These are phyloP conservation scores for Grus americana DNA, from an alignment of 2,113 vertebrate species.

Conservation along the genomic window DNA sequence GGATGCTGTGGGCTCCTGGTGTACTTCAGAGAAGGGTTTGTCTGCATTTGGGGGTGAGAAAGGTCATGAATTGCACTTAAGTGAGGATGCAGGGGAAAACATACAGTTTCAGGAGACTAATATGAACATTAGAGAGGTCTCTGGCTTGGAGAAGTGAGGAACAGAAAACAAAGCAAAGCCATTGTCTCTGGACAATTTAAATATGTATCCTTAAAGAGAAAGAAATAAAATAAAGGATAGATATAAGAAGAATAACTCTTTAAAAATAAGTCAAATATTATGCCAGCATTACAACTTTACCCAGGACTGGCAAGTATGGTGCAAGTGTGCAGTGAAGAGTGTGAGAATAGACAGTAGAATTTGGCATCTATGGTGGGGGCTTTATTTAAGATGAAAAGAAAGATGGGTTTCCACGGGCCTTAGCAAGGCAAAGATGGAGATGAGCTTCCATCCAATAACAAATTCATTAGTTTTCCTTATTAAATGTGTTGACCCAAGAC, in stretches of 20 bases:
- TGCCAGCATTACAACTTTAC: background rate
- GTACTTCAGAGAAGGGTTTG: background rate
- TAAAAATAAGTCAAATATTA: background rate
- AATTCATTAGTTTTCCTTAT: constrained; percentile 23
- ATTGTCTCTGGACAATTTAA: background rate
- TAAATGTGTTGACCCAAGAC: background rate
- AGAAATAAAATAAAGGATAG: background rate
- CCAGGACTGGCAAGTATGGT: background rate
- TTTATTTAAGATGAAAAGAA: background rate
- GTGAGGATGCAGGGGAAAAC: background rate
- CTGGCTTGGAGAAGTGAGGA: background rate
- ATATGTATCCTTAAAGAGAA: background rate
- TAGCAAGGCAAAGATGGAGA: background rate
- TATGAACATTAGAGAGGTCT: background rate
- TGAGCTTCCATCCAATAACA: background rate
- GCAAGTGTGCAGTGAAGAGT: background rate
- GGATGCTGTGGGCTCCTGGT: background rate
- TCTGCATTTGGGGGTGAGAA: background rate
- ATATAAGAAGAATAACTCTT: background rate
- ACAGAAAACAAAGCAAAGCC: background rate
- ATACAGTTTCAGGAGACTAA: background rate
- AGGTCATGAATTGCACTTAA: background rate
- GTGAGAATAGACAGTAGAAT: background rate
- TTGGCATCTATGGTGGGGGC: background rate
- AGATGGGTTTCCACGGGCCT: background rate